Base-by-base conservation (phyloP, 1,140 invertebrate genomes). In the Bactericera cockerelli region DNA sequence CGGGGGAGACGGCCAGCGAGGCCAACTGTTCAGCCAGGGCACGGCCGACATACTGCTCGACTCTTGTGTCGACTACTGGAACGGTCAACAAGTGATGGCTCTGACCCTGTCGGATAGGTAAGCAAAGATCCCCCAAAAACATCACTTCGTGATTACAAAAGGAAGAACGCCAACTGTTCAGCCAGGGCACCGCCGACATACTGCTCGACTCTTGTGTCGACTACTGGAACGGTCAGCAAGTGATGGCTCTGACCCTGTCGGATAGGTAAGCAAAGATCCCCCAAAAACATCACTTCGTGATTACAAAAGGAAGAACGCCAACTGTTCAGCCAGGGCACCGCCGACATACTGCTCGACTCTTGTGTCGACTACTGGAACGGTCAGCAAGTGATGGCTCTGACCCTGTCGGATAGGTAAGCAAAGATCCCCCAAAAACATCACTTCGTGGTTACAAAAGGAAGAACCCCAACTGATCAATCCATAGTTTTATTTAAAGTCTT, bases 361-460 rank as follows among this genome's bases (percentile, higher is more conserved):
- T 98, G 93, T 67, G 85, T 89, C 65, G 93, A 98, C 70, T 97
- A 87, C 71, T 98, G 94, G 93, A 89, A 96, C 74, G 94, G 94
- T 3, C 79, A 82, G 42, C 90, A 94, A 72, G 72, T 98, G 8
- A 83, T 84, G 63, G 79, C 84, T 0, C 73, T 98, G 3, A 85
- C 84, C 14, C 78, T 87, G 1, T 77, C 83, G 8, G 91, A 96
- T 70, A 78, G 82, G 79, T 81, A 69, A 63, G 42, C 38, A 6
- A 31, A 31, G n/a, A n/a, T n/a, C n/a, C n/a, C n/a, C n/a, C n/a
- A n/a, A n/a, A n/a, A n/a, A n/a, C n/a, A n/a, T n/a, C n/a, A n/a
- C n/a, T n/a, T n/a, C n/a, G n/a, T n/a, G n/a, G n/a, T n/a, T n/a
- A n/a, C n/a, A n/a, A n/a, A n/a, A n/a, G n/a, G n/a, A n/a, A n/a